phyloP scores from a whole-genome alignment of 1,140 invertebrate species.

The Diuraphis noxia region DNA sequence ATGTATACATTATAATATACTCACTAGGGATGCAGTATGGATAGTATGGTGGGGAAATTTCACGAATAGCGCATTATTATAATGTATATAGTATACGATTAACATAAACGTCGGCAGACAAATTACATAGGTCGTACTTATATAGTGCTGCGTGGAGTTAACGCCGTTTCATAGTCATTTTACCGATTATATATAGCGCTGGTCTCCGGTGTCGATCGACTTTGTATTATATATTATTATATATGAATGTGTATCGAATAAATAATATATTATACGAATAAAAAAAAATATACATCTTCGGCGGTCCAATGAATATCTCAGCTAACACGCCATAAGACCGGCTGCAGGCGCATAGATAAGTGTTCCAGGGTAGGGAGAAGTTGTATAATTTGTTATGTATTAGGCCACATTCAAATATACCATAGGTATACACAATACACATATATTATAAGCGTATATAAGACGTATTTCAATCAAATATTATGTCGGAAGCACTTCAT shows the following conservation, averaged over 20 bases:
- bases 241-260: not conserved
- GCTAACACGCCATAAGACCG: too few relatives aligned
- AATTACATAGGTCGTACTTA: not conserved
- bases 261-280: not conserved
- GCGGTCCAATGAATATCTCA: not conserved
- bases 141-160: not conserved
- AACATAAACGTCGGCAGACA: not conserved
- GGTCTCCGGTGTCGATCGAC: not conserved
- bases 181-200: not conserved
- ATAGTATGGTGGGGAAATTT: not conserved
- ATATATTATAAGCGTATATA: too few relatives aligned
- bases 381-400: not conserved
- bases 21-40: not conserved
- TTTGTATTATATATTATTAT: not conserved
- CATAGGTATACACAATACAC: too few relatives aligned
- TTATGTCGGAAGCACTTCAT: too few relatives aligned
- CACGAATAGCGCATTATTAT: not conserved
- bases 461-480: too few relatives aligned
- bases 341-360: not conserved
- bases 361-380: not conserved
- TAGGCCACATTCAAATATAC: not conserved
- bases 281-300: not conserved
- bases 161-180: not conserved
- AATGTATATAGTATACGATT: not conserved
- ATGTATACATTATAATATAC: not conserved